Percentiles rank a stretch among this genome's conserved stretches.
phyloP scores from a whole-genome alignment of 2,888 invertebrate species.

The Rhagium mordax region DNA sequence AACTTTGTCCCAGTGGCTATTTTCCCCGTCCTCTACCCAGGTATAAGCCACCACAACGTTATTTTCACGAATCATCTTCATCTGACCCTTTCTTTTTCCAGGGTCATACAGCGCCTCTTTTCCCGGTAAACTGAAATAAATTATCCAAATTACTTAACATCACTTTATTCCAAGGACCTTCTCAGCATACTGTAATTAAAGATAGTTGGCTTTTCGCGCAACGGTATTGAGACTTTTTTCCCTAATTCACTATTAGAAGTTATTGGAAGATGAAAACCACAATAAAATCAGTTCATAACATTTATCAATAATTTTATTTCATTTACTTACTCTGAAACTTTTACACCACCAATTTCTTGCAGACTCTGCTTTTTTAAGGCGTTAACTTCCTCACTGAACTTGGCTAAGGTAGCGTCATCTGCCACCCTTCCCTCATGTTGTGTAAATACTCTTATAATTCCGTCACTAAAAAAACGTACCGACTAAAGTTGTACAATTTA shows the following conservation, averaged over 20 bases:
- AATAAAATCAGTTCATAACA: no score
- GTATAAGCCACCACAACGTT: slow-evolving; percentile 84
- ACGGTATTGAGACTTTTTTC: no score
- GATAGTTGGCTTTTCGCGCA: no score
- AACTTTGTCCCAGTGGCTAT: slow-evolving; percentile 82
- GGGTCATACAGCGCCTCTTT: slow-evolving; percentile 83
- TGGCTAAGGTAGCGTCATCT: slow-evolving; percentile 74
- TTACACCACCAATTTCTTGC: slow-evolving; percentile 87
- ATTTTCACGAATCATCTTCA: slow-evolving; percentile 85
- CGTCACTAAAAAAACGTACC: slow-evolving; percentile 80
- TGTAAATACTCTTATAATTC: slow-evolving; percentile 89
- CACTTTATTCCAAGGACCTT: no score
- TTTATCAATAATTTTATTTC: no score
- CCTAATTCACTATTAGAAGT: no score
- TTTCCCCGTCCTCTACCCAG: slow-evolving; percentile 78
- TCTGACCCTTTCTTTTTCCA: slow-evolving; percentile 87
- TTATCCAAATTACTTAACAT: no score
- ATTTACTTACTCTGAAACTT: slow-evolving; percentile 85
- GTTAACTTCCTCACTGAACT: slow-evolving; percentile 83
- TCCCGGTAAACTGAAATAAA: slow-evolving; percentile 78
- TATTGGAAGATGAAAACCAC: no score
- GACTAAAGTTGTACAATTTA: no score
- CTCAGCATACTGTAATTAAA: no score
- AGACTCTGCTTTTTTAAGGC: slow-evolving; percentile 76
- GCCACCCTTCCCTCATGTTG: slow-evolving; percentile 81